Percentiles rank a stretch among this genome's conserved stretches.
Conservation (phyloP, 1,140 invertebrate genomes). For the Leptinotarsa defecta region DNA sequence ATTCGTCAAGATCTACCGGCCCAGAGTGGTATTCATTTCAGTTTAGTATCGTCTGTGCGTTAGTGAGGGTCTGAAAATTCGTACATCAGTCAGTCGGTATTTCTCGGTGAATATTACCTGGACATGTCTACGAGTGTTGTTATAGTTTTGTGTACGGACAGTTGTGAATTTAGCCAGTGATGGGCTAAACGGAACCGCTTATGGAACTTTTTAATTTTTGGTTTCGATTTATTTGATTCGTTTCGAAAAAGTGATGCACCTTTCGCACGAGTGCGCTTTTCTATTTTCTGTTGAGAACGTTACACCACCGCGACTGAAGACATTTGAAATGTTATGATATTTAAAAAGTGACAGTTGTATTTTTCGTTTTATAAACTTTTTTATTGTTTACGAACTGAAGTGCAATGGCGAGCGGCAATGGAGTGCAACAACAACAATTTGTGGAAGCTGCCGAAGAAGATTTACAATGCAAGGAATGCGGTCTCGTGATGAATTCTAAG, state of each 20-base stretch:
- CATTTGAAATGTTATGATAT: constrained; percentile 41
- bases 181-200: constrained; percentile 28
- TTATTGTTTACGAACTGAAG: constrained; percentile 29
- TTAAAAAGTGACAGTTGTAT: constrained; percentile 44
- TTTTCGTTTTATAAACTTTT: constrained; percentile 48
- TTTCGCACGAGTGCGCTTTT: constrained; percentile 3
- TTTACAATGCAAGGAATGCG: constrained; percentile 74
- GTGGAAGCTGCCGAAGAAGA: constrained; percentile 56
- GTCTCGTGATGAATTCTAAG: constrained; percentile 71
- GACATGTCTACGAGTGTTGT: constrained; percentile 13
- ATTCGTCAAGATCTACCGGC: constrained; percentile 29
- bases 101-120: constrained; percentile 18
- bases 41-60: constrained; percentile 15
- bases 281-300: constrained; percentile 12
- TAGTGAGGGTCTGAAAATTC: constrained; percentile 6
- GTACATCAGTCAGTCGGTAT: constrained; percentile 5
- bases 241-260: constrained; percentile 12
- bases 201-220: constrained; percentile 27
- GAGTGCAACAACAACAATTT: constrained; percentile 55
- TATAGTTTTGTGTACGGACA: constrained; percentile 5
- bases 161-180: constrained; percentile 2
- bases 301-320: constrained; percentile 28
- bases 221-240: constrained; percentile 21
- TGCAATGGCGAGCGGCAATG: constrained; percentile 51
- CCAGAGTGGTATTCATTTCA: constrained; percentile 22